Percentiles rank a stretch among this genome's conserved stretches.
Evolutionary conservation across 2,797 vertebrate species (phyloP).

Genomic region (Sarcophilus harrisii): DNA sequence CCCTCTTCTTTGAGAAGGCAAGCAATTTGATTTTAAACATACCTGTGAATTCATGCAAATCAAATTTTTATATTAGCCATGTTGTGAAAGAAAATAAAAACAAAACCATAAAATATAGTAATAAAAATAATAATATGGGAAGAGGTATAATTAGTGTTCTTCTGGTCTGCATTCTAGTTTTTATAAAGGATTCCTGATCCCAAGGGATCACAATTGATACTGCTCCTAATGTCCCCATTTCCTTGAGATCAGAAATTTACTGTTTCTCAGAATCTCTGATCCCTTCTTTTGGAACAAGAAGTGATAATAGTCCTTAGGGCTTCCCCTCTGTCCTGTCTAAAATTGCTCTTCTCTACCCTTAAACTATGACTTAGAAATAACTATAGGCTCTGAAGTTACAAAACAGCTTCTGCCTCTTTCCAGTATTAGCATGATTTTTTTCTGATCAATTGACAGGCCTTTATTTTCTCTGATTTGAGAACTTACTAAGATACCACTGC

Average conservation of each 20-base stretch:
- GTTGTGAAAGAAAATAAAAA: too few relatives aligned
- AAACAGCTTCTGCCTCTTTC: neutral
- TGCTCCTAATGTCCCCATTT: too few relatives aligned
- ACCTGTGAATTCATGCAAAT: too few relatives aligned
- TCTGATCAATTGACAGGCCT: neutral
- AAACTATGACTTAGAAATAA: neutral
- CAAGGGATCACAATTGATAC: too few relatives aligned
- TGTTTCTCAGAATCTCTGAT: neutral
- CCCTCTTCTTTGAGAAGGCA: too few relatives aligned
- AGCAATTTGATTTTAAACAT: too few relatives aligned
- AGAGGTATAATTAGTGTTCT: neutral
- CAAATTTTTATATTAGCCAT: too few relatives aligned
- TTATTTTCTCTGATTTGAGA: neutral
- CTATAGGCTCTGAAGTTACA: neutral
- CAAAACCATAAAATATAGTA: too few relatives aligned
- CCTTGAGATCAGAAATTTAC: too few relatives aligned
- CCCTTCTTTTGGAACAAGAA: neutral
- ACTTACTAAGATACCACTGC: neutral
- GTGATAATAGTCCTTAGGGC: neutral
- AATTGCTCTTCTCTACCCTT: neutral
- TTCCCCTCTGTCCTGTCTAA: neutral
- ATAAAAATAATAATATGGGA: neutral
- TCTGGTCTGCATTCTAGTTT: neutral
- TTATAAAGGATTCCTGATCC: neutral
- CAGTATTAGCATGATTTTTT: neutral